Conservation (phyloP, 2,113 vertebrate genomes). For the Chunga burmeisteri region DNA sequence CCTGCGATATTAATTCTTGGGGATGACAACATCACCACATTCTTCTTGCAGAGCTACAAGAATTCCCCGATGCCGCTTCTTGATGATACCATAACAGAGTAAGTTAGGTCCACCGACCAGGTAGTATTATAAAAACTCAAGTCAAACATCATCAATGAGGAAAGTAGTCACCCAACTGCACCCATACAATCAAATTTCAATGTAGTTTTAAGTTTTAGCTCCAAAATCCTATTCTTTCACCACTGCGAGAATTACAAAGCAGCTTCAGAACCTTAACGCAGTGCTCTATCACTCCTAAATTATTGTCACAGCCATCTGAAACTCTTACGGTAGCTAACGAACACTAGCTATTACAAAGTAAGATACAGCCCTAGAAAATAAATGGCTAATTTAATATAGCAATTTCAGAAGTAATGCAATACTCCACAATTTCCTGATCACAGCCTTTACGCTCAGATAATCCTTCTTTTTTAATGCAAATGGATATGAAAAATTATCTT, state of each 20-base stretch:
- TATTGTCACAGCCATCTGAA: neutral
- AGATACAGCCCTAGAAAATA: neutral
- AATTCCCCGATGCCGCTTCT: neutral
- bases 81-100: neutral
- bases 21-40: fast-evolving
- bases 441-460: neutral
- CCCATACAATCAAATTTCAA: neutral
- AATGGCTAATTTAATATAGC: neutral
- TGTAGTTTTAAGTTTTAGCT: neutral
- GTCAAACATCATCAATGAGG: neutral
- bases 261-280: neutral
- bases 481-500: neutral
- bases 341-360: neutral
- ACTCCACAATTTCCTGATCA: neutral
- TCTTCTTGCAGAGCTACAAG: neutral
- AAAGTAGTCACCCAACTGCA: neutral
- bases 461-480: neutral
- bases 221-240: neutral
- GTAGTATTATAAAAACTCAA: neutral
- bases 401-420: neutral
- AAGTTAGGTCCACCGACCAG: neutral
- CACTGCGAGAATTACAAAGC: neutral
- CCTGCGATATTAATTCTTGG: neutral
- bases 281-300: neutral
- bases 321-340: neutral